A percentile compares a stretch with the other conserved stretches of the same genome.
Evolutionary conservation across 2,888 invertebrate species (phyloP).

Genomic region (Sphinx pinastri): DNA sequence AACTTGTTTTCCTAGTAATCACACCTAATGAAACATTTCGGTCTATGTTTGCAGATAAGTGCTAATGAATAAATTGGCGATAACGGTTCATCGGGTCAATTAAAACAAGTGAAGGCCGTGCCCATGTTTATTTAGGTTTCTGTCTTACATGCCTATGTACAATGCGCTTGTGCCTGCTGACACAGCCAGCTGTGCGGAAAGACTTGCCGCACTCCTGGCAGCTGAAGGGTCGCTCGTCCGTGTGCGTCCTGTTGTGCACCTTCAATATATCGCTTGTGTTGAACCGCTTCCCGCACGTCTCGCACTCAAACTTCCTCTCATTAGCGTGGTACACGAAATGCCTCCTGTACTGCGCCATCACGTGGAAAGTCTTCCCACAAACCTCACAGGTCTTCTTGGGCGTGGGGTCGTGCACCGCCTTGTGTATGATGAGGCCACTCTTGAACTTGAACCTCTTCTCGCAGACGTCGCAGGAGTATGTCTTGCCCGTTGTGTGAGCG

Average conservation of each 20-base stretch:
- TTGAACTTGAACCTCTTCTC: conserved; percentile 79
- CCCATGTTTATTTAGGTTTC: conserved; percentile 53
- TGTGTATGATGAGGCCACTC: conserved; percentile 75
- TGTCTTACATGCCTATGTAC: conserved; percentile 62
- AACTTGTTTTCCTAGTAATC: not conserved
- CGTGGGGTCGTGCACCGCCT: conserved; percentile 72
- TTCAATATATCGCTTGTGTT: conserved; percentile 79
- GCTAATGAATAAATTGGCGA: conserved; percentile 5
- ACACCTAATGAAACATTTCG: conserved; percentile 5
- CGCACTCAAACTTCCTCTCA: conserved; percentile 78
- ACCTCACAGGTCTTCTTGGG: conserved; percentile 80
- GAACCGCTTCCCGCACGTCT: conserved; percentile 81
- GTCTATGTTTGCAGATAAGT: conserved; percentile 12
- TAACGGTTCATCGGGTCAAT: conserved; percentile 36
- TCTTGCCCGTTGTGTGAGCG: conserved; percentile 67
- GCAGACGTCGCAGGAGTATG: conserved; percentile 74
- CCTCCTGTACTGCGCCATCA: conserved; percentile 75
- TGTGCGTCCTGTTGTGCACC: conserved; percentile 79
- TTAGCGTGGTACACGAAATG: conserved; percentile 82
- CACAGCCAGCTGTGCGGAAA: conserved; percentile 78
- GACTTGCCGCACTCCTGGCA: conserved; percentile 78
- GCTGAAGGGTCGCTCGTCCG: conserved; percentile 73
- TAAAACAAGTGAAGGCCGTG: conserved; percentile 39
- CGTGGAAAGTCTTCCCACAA: conserved; percentile 81
- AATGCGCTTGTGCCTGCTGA: conserved; percentile 73